Conservation (phyloP, 1,140 invertebrate species). For the Orius insidiosus region DNA sequence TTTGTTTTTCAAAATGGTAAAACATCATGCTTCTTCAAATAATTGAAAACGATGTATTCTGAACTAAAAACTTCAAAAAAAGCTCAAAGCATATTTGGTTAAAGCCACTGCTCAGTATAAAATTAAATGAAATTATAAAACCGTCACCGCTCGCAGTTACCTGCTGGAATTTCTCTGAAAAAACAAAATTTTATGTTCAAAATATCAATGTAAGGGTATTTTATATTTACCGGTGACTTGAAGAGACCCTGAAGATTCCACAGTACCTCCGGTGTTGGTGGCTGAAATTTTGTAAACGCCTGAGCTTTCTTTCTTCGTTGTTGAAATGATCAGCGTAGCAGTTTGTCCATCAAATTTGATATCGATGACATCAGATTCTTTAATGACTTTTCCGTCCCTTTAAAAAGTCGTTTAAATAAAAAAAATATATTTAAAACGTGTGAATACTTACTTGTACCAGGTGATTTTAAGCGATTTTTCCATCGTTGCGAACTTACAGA, state of each 20-base stretch:
- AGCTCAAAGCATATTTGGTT: too few species aligned
- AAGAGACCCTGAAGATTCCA: conserved; percentile 58
- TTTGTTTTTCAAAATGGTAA: too few species aligned
- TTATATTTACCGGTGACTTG: conserved; percentile 37
- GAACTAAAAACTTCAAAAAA: too few species aligned
- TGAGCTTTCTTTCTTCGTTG: conserved; percentile 45
- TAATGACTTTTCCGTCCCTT: conserved; percentile 50
- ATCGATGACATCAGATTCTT: conserved; percentile 37
- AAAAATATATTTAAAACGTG: not conserved
- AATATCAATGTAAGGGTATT: not conserved
- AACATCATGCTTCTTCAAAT: too few species aligned
- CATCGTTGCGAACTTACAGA: conserved; percentile 46
- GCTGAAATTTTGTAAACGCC: conserved; percentile 65
- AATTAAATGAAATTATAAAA: not conserved
- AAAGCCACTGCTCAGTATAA: too few species aligned
- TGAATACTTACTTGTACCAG: conserved; percentile 67
- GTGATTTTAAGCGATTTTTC: conserved; percentile 62
- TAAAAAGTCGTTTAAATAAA: conserved; percentile 18
- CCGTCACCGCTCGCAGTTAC: not conserved
- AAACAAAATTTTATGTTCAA: conserved; percentile 6
- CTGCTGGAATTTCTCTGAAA: conserved; percentile 11
- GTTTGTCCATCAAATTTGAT: conserved; percentile 67
- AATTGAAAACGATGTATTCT: too few species aligned
- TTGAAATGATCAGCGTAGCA: conserved; percentile 53
- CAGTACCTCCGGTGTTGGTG: conserved; percentile 65